phyloP scores from a whole-genome alignment of 2,113 vertebrate species.

The Nothocercus julius region DNA sequence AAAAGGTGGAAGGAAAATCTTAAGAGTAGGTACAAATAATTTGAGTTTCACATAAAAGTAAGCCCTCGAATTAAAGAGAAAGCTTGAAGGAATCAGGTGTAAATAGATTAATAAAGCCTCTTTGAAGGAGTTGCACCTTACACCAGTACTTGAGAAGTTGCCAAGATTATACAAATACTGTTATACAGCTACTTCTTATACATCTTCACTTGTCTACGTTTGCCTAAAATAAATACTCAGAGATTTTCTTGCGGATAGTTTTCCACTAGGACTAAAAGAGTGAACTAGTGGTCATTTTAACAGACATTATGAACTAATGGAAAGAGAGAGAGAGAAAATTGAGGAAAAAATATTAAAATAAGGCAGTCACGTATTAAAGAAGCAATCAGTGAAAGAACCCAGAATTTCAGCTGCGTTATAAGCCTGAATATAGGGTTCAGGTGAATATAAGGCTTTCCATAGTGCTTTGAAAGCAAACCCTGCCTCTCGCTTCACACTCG shows the following conservation, averaged over 20 bases:
- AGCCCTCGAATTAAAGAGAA: neutral
- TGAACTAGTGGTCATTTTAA: neutral
- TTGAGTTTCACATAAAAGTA: neutral
- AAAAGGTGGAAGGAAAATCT: neutral
- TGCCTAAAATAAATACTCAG: neutral
- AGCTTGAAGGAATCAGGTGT: neutral
- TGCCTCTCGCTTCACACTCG: neutral
- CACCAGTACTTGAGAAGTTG: neutral
- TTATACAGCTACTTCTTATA: neutral
- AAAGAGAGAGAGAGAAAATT: neutral
- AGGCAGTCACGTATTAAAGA: neutral
- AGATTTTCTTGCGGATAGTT: neutral
- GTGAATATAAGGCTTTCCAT: neutral
- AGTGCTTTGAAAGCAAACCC: neutral
- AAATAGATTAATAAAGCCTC: neutral
- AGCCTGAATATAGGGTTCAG: neutral
- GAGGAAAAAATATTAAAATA: neutral
- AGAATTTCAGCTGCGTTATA: neutral
- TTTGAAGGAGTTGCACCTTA: neutral
- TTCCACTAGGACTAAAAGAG: neutral
- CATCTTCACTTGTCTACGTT: neutral
- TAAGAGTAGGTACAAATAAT: neutral
- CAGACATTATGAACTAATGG: neutral
- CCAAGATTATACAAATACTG: neutral
- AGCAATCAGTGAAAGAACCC: too few relatives aligned